A percentile compares a stretch with the other conserved stretches of the same genome.
phyloP scores from a whole-genome alignment of 2,113 vertebrate species.

The Ictidomys tridecemlineatus region DNA sequence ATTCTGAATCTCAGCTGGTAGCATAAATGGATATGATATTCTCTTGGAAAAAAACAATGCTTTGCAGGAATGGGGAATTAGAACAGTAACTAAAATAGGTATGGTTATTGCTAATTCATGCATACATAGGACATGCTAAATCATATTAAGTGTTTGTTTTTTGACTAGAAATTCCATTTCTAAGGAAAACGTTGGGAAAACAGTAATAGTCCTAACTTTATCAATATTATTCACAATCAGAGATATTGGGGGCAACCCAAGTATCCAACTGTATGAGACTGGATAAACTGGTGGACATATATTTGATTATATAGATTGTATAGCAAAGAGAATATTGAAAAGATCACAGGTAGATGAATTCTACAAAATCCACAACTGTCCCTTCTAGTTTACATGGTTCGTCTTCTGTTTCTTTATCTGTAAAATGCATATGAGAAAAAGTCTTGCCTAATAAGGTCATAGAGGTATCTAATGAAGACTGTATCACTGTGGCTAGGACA shows the following conservation, averaged over 20 bases:
- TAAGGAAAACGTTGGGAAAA: too few species aligned
- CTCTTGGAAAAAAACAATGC: neutral
- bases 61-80: neutral
- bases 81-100: neutral
- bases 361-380: neutral
- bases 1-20: neutral
- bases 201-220: neutral
- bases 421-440: neutral
- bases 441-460: neutral
- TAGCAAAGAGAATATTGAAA: neutral
- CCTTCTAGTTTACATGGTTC: neutral
- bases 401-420: neutral
- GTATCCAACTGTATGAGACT: neutral
- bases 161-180: too few species aligned
- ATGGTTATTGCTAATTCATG: too few species aligned
- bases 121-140: neutral
- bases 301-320: neutral
- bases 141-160: too few species aligned
- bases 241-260: neutral
- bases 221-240: slow-evolving; percentile 3
- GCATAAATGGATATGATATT: neutral
- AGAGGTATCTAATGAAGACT: neutral
- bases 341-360: neutral
- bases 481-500: neutral
- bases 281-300: neutral